phyloP scores from a whole-genome alignment of 1,140 invertebrate genomes.

The Goniozus legneri region DNA sequence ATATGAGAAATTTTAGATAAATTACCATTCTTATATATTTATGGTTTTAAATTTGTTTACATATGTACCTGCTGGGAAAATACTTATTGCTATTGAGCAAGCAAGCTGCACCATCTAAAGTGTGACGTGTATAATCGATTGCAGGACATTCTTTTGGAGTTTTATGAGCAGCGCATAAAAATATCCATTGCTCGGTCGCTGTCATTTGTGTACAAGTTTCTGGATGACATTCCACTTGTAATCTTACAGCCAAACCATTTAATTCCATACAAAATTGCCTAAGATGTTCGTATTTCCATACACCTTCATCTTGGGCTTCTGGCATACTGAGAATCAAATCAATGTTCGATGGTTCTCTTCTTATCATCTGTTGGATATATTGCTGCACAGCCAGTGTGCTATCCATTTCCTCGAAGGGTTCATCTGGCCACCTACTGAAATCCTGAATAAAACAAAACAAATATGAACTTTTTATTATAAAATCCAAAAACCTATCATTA shows the following conservation, averaged over 20 bases:
- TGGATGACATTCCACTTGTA: constrained; percentile 94
- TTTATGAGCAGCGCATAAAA: constrained; percentile 99
- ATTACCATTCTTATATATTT: not conserved
- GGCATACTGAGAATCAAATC: constrained; percentile 94
- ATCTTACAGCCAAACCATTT: constrained; percentile 91
- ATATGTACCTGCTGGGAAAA: constrained; percentile 91
- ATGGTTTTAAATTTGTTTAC: no score
- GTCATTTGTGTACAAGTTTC: constrained; percentile 99
- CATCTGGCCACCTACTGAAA: constrained; percentile 96
- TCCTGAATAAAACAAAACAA: constrained; percentile 67
- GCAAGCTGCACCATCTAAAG: constrained; percentile 98
- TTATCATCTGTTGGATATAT: constrained; percentile 97
- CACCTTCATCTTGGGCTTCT: constrained; percentile 96
- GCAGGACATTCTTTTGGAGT: constrained; percentile 99
- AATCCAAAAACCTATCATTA: no score
- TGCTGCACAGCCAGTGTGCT: constrained; percentile 97
- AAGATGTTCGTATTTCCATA: constrained; percentile 99
- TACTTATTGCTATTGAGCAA: constrained; percentile 99
- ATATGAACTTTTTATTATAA: no score
- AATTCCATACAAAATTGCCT: constrained; percentile 99
- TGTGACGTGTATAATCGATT: constrained; percentile 98
- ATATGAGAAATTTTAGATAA: not conserved
- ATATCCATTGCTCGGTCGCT: constrained; percentile 99
- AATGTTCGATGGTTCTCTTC: constrained; percentile 88
- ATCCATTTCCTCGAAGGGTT: constrained; percentile 99